Evolutionary conservation across 2,113 vertebrate species (phyloP).

Genomic region (Pristiophorus japonicus): DNA sequence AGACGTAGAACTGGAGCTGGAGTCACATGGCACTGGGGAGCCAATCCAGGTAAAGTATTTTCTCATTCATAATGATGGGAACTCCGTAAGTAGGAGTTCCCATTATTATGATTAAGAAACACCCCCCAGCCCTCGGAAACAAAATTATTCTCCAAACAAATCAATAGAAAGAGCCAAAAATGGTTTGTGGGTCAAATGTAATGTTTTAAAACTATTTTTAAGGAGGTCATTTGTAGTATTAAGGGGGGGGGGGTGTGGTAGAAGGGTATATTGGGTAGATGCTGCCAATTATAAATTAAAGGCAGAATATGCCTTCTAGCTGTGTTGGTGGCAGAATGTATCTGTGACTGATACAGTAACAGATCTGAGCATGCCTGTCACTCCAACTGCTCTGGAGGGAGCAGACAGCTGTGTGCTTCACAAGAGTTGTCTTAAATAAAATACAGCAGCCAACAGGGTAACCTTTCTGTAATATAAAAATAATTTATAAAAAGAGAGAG

Average conservation of each 20-base stretch:
- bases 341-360: neutral
- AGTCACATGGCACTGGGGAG: too few species aligned
- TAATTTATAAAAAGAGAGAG: neutral
- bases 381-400: neutral
- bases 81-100: too few species aligned
- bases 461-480: neutral
- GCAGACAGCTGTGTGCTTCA: neutral
- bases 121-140: neutral
- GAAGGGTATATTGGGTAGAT: neutral
- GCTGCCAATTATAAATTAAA: neutral
- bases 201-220: slow-evolving; percentile 2
- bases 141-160: neutral
- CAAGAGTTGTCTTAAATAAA: neutral
- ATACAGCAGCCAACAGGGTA: neutral
- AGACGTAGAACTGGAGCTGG: too few species aligned
- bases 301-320: neutral
- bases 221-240: neutral
- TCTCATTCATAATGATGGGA: too few species aligned
- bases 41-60: too few species aligned
- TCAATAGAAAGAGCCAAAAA: neutral
- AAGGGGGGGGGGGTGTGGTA: neutral
- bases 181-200: neutral
- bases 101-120: too few species aligned
- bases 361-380: neutral
- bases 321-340: neutral